Percentiles rank a stretch among this genome's conserved stretches.
These are phyloP conservation scores for Xenopus borealis DNA, from an alignment of 2,113 vertebrate species.

Conservation along the genomic window DNA sequence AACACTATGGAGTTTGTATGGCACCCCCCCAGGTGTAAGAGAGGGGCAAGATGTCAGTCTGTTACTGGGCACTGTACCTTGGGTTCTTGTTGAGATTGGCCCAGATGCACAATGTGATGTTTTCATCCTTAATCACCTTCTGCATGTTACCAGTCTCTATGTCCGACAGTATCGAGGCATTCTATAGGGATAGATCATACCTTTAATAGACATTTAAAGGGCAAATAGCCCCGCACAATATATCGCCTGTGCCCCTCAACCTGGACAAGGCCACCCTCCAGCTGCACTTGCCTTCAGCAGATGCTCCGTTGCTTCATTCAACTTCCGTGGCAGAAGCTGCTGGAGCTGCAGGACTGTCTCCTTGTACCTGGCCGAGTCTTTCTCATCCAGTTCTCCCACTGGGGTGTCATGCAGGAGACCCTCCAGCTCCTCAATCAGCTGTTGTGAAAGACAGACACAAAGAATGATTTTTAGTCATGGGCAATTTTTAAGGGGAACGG, in stretches of 20 bases:
- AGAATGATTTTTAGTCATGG: no score
- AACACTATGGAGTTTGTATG: no score
- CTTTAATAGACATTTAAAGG: not conserved
- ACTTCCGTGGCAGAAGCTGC: constrained; percentile 72
- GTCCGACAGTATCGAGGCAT: constrained; percentile 67
- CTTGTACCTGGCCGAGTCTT: constrained; percentile 57
- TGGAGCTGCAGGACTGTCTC: constrained; percentile 67
- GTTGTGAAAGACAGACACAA: not conserved
- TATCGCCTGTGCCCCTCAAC: no score
- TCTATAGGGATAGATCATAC: constrained; percentile 56
- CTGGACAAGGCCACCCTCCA: no score
- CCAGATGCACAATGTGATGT: constrained; percentile 82
- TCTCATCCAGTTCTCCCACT: constrained; percentile 47
- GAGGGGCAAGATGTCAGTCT: no score
- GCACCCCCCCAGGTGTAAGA: no score
- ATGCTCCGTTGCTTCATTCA: constrained; percentile 65
- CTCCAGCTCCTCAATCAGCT: constrained; percentile 83
- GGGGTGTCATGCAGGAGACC: constrained; percentile 63
- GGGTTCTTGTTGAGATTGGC: constrained; percentile 86
- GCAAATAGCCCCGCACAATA: no score
- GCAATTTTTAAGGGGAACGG: no score
- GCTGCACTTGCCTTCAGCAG: constrained; percentile 74
- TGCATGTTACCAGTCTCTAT: constrained; percentile 87
- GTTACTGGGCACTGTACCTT: constrained; percentile 60
- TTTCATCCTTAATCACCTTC: constrained; percentile 67